Percentiles rank a stretch among this genome's conserved stretches.
Evolutionary conservation across 2,888 invertebrate species (phyloP).

Genomic region (Onchidella celtica): DNA sequence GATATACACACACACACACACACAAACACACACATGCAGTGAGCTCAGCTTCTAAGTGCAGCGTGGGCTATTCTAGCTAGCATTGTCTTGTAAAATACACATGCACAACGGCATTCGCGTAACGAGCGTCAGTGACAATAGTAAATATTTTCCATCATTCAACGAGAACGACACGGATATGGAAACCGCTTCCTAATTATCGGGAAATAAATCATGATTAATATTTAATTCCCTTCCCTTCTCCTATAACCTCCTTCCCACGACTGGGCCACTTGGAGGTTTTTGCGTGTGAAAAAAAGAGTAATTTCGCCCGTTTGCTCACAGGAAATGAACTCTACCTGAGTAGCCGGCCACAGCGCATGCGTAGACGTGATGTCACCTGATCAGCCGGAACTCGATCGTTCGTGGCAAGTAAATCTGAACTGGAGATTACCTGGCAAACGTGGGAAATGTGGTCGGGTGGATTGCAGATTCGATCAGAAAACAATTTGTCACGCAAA

Average conservation of each 20-base stretch:
- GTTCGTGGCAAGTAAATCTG: conserved; percentile 27
- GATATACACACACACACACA: too few relatives aligned
- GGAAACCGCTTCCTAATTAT: too few relatives aligned
- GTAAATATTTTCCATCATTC: too few relatives aligned
- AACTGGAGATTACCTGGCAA: conserved; percentile 16
- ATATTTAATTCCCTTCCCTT: neutral
- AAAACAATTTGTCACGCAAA: neutral
- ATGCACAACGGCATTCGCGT: too few relatives aligned
- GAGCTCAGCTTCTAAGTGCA: too few relatives aligned
- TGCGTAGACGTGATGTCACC: conserved; percentile 26
- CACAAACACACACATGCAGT: too few relatives aligned
- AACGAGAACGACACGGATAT: too few relatives aligned
- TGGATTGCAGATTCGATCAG: neutral
- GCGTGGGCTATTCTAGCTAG: too few relatives aligned
- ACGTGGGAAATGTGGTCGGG: conserved; percentile 28
- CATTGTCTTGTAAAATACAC: too few relatives aligned
- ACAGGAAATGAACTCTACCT: conserved; percentile 25
- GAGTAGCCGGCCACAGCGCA: neutral
- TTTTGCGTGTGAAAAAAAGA: neutral
- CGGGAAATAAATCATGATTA: too few relatives aligned
- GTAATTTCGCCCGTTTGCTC: neutral
- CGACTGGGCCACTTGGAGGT: neutral
- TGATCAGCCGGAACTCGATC: conserved; percentile 29
- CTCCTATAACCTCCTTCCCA: neutral
- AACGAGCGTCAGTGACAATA: too few relatives aligned